Evolutionary conservation across 2,113 vertebrate genomes (phyloP).

Genomic region (Calyptomena viridis): DNA sequence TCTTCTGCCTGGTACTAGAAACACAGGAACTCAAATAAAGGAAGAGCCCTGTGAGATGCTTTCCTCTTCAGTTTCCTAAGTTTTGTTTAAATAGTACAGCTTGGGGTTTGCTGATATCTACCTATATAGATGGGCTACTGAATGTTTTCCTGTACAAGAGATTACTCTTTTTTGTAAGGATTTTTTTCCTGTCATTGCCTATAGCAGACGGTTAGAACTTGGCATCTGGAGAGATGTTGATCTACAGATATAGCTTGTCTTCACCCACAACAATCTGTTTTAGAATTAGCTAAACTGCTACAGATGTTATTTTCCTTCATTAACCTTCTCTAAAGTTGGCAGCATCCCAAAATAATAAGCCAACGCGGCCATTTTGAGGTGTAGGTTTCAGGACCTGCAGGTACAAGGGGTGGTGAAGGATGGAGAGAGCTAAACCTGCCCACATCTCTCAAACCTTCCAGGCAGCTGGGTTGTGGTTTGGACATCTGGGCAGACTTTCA

Average conservation of each 20-base stretch:
- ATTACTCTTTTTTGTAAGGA: not conserved
- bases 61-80: not conserved
- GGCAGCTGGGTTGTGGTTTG: not conserved
- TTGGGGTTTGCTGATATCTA: not conserved
- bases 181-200: not conserved
- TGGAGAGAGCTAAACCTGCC: not conserved
- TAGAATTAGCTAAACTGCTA: conserved; percentile 9
- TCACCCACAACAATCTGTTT: not conserved
- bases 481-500: not conserved
- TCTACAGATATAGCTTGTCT: conserved; percentile 1
- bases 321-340: not conserved
- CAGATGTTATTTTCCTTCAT: conserved; percentile 17
- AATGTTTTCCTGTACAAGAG: not conserved
- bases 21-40: not conserved
- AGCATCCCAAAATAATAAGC: not conserved
- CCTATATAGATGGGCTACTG: not conserved
- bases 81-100: not conserved
- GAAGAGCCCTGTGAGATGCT: not conserved
- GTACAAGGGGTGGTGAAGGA: not conserved
- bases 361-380: not conserved
- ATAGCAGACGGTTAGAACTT: not conserved
- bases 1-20: not conserved
- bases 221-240: not conserved
- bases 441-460: not conserved
- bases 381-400: not conserved